These are phyloP conservation scores for Megalops cyprinoides DNA, from an alignment of 2,797 vertebrate genomes.

Conservation along the genomic window DNA sequence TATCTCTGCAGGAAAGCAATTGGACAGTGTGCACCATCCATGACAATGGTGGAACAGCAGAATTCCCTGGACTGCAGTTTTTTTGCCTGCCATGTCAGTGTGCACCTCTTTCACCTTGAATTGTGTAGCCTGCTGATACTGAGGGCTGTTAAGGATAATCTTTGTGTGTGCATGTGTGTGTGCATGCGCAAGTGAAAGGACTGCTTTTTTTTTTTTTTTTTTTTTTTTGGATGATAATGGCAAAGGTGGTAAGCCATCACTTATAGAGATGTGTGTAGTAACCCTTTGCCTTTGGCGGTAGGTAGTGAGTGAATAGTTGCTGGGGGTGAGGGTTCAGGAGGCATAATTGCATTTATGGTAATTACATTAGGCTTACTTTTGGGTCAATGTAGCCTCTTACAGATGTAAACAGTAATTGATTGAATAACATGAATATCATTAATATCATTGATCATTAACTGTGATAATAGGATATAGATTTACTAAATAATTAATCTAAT, in stretches of 20 bases:
- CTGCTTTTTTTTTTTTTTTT: no score
- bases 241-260: background rate
- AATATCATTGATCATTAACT: background rate
- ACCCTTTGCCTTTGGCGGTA: background rate
- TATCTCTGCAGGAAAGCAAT: background rate
- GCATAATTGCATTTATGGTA: background rate
- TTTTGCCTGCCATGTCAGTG: background rate
- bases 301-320: background rate
- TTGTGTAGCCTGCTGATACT: background rate
- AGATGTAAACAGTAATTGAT: background rate
- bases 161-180: background rate
- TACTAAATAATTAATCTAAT: background rate
- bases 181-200: background rate
- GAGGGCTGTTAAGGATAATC: background rate
- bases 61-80: background rate
- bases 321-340: background rate
- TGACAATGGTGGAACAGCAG: background rate
- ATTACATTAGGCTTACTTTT: background rate
- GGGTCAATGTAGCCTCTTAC: background rate
- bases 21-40: background rate
- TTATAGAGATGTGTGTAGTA: background rate
- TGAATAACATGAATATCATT: background rate
- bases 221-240: slow-evolving; percentile 4
- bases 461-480: background rate
- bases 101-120: background rate